Evolutionary conservation across 37 sponge, comb jelly and placozoan genomes (phyloP).

Genomic region (Petrosia ficiformis): DNA sequence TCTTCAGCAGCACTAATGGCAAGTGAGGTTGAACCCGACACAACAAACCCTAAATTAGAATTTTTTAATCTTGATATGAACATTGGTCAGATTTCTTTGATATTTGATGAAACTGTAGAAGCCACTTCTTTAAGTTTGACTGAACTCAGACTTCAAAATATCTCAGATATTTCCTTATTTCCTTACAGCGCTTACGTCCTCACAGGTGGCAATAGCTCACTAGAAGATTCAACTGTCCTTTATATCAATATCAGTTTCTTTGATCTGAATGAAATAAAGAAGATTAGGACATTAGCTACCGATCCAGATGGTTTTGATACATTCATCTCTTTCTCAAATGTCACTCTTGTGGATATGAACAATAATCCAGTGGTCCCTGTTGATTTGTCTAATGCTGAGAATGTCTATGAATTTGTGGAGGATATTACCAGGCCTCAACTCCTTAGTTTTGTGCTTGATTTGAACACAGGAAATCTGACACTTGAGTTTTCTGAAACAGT

Average conservation of each 20-base stretch:
- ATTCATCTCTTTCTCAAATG: slow-evolving; percentile 53
- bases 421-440: slow-evolving; percentile 77
- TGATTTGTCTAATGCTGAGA: slow-evolving; percentile 23
- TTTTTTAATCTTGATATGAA: slow-evolving; percentile 63
- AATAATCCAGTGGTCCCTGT: slow-evolving; percentile 57
- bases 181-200: slow-evolving; percentile 42
- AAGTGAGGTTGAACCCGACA: slow-evolving; percentile 28
- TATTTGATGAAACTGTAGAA: slow-evolving; percentile 84
- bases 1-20: slow-evolving; percentile 31
- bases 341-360: slow-evolving; percentile 80
- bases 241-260: slow-evolving; percentile 52
- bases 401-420: slow-evolving; percentile 62
- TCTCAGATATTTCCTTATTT: background rate
- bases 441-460: slow-evolving; percentile 60
- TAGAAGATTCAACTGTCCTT: slow-evolving; percentile 67
- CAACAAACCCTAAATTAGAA: slow-evolving; percentile 48
- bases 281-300: slow-evolving; percentile 68
- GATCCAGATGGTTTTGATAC: slow-evolving; percentile 46
- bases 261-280: slow-evolving; percentile 88
- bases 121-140: slow-evolving; percentile 62
- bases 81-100: slow-evolving; percentile 53
- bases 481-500: slow-evolving; percentile 88
- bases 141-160: slow-evolving; percentile 65
- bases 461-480: slow-evolving; percentile 57
- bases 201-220: slow-evolving; percentile 59